Percentiles rank a stretch among this genome's conserved stretches.
phyloP scores from a whole-genome alignment of 2,113 vertebrate species.

The Phyllostomus hastatus region DNA sequence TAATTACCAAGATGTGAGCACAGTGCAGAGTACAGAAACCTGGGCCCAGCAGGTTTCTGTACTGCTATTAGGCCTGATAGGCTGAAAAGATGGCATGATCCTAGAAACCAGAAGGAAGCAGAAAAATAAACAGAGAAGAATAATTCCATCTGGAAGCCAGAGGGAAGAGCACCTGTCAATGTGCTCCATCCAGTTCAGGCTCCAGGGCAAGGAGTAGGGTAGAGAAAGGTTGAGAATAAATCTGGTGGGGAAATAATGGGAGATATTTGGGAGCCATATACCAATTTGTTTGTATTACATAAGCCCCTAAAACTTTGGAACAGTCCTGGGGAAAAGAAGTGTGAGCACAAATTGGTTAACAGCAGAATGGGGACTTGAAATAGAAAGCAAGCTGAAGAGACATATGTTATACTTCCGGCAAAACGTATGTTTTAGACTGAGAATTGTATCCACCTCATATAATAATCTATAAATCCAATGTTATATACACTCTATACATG shows the following conservation, averaged over 20 bases:
- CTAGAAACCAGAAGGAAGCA: neutral
- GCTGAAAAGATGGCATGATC: neutral
- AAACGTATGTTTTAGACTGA: constrained; percentile 46
- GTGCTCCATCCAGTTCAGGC: neutral
- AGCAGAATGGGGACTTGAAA: constrained; percentile 28
- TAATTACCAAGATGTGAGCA: neutral
- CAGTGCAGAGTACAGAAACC: neutral
- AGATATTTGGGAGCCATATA: neutral
- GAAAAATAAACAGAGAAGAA: neutral
- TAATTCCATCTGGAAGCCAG: neutral
- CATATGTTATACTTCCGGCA: constrained; percentile 40
- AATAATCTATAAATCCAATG: neutral
- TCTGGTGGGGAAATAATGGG: neutral
- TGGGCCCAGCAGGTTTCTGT: neutral
- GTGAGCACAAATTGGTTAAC: constrained; percentile 38
- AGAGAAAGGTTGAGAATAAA: neutral
- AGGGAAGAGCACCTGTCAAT: neutral
- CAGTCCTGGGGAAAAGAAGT: neutral
- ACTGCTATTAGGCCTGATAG: neutral
- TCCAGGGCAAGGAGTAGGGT: neutral
- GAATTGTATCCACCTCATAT: neutral
- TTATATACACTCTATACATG: neutral
- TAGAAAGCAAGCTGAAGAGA: constrained; percentile 51
- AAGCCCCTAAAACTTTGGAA: neutral
- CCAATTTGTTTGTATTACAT: neutral